Evolutionary conservation across 2,797 vertebrate genomes (phyloP).

Genomic region (Pyrocephalus nanus): DNA sequence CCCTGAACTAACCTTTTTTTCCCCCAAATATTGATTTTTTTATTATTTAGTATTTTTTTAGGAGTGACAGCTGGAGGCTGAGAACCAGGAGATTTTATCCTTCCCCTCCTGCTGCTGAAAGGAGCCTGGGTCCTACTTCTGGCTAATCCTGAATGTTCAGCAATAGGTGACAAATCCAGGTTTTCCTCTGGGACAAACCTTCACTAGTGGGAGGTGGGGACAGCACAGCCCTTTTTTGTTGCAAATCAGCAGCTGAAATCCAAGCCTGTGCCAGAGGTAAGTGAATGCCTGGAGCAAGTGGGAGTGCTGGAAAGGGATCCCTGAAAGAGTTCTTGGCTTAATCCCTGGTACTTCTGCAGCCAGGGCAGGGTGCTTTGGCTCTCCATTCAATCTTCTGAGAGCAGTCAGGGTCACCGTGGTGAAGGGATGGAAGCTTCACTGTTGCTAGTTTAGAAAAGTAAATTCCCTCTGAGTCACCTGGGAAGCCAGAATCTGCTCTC

Average conservation of each 20-base stretch:
- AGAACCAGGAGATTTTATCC: background rate
- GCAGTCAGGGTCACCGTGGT: background rate
- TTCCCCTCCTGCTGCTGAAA: background rate
- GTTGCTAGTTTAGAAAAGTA: background rate
- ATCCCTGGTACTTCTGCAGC: background rate
- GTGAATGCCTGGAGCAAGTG: background rate
- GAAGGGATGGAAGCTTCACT: background rate
- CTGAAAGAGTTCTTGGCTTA: background rate
- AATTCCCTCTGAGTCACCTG: fast-evolving
- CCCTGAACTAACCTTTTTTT: background rate
- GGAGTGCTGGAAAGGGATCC: background rate
- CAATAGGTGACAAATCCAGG: fast-evolving
- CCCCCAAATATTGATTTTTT: background rate
- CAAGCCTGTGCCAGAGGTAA: background rate
- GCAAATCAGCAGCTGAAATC: background rate
- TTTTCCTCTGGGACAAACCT: background rate
- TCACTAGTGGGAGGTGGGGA: background rate
- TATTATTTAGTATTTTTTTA: background rate
- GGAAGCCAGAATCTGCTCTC: background rate
- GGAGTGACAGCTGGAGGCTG: background rate
- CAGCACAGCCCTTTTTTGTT: background rate
- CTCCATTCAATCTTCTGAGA: background rate
- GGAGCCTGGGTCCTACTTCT: background rate
- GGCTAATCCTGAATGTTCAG: background rate
- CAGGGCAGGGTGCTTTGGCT: background rate